Evolutionary conservation across 2,113 vertebrate species (phyloP), one percentile per base, ranked within the genome.

Genomic region (Phaethon lepturus): DNA sequence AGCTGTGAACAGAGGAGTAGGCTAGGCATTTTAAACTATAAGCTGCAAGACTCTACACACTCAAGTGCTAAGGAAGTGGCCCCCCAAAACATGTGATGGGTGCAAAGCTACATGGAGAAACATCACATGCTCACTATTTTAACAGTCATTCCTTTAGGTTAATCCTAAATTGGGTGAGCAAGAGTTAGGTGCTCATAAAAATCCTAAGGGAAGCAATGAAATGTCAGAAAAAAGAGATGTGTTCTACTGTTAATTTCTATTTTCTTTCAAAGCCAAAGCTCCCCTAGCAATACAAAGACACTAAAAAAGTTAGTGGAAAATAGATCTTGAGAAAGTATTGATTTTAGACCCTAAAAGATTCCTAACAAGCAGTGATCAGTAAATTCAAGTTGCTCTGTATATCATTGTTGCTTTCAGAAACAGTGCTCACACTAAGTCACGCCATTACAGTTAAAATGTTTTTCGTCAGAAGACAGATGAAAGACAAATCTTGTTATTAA

Each of bases 381-480:
- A 86, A 85, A 92, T 80, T 68, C 24, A 73, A 79, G 38, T n/a
- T 76, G 26, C 11, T 86, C 85, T 50, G 44, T 42, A 80, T 22
- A 79, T 42, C 28, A 29, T 35, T 82, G 33, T 62, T 40, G 31
- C 35, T 76, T 67, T 80, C 47, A 69, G 84, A 88, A 82, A 66
- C 17, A 63, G 16, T 20, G 45, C 4, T 89, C 28, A 82, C 13
- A 72, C 17, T 17, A 33, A 66, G 19, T 77, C 15, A 83, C 1
- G 2, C 11, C 31, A 82, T 3, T 52, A 69, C 17, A 90, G 38
- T 66, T 17, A 35, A 33, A 86, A 78, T 3, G 68, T 33, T 93
- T 81, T 83, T 80, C 60, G 75, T 11, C 23, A 58, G 33, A 74
- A 80, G 20, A 90, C 3, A 73, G n/a, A 69, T 29, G 15, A 35